A percentile compares a stretch with the other conserved stretches of the same genome.
These are phyloP conservation scores for Parauchenoglanis punctatus DNA, from an alignment of 2,797 vertebrate genomes.

Conservation along the genomic window DNA sequence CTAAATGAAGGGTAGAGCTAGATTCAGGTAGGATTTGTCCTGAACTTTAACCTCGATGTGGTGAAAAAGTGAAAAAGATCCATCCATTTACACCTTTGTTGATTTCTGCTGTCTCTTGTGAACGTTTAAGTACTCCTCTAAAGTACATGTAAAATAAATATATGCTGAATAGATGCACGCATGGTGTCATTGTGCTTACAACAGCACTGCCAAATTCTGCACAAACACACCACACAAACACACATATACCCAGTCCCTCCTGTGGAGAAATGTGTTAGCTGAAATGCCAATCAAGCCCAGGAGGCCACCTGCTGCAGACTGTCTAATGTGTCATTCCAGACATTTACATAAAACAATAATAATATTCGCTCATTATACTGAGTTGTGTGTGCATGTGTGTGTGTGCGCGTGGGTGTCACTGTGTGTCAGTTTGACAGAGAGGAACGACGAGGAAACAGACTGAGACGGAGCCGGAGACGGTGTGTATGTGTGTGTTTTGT, in stretches of 20 bases:
- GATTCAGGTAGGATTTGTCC: not conserved
- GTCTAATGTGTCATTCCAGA: conserved; percentile 37
- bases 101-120: not conserved
- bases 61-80: not conserved
- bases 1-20: not conserved
- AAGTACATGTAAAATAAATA: conserved; percentile 10
- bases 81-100: not conserved
- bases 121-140: not conserved
- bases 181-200: conserved; percentile 5
- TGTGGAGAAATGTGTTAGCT: conserved; percentile 25
- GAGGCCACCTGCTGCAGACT: conserved; percentile 49
- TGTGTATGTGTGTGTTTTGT: not conserved
- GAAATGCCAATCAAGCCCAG: conserved; percentile 42
- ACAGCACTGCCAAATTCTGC: not conserved
- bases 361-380: conserved; percentile 32
- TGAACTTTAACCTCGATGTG: not conserved
- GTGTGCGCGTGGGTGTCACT: not conserved
- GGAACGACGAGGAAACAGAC: conserved; percentile 21
- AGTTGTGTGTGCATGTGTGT: not conserved
- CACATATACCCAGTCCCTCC: not conserved
- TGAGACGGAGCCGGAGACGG: conserved; percentile 17
- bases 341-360: conserved; percentile 44
- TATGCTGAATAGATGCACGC: not conserved
- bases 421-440: conserved; percentile 21
- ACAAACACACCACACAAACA: not conserved